phyloP scores from a whole-genome alignment of 2,797 vertebrate species.

The Apodemus agrarius region DNA sequence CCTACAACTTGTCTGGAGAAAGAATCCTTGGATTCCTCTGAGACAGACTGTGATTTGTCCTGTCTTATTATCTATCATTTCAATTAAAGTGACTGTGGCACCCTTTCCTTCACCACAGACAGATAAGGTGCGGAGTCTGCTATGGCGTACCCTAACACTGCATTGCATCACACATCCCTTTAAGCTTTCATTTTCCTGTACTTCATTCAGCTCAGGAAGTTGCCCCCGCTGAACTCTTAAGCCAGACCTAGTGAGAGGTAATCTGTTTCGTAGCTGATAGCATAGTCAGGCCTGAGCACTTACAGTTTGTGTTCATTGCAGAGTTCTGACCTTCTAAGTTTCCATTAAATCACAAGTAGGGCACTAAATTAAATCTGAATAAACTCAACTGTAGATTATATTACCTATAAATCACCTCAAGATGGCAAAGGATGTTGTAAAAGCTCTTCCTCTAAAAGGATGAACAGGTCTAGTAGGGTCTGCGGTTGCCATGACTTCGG shows the following conservation, averaged over 20 bases:
- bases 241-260: neutral
- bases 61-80: conserved; percentile 44
- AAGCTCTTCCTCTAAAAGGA: conserved; percentile 20
- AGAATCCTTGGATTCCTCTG: conserved; percentile 21
- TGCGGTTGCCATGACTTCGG: neutral
- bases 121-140: conserved; percentile 13
- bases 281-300: conserved; percentile 40
- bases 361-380: conserved; percentile 27
- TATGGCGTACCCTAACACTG: neutral
- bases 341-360: neutral
- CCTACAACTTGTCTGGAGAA: conserved; percentile 38
- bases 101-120: conserved; percentile 37
- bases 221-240: conserved; percentile 21
- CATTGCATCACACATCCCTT: neutral
- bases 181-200: neutral
- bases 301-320: conserved; percentile 9
- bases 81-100: neutral
- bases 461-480: neutral
- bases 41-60: conserved; percentile 36
- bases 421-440: neutral
- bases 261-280: neutral
- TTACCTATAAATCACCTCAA: conserved; percentile 31
- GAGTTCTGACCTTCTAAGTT: conserved; percentile 34
- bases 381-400: neutral
- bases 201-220: conserved; percentile 10